Base-by-base conservation (phyloP, 64 coral and sea anemone genomes). In the Pocillopora verrucosa region DNA sequence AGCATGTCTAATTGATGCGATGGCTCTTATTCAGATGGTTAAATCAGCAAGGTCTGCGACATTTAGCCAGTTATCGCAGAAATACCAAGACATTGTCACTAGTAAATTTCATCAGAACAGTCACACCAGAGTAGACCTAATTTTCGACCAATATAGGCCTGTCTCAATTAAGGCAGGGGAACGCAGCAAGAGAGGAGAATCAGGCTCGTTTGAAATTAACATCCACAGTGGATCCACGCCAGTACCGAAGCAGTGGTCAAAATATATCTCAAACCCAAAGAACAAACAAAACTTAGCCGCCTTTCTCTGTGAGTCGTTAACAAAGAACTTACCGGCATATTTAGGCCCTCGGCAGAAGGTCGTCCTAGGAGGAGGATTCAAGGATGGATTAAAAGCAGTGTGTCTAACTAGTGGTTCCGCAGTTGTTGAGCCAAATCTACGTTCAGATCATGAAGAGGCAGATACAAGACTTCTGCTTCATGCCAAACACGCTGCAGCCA, bases 21-120 rank as follows among this genome's bases (percentile, higher is more conserved):
- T 96, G 90, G 94, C 94, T 13, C n/a, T 92, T 17, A 65, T 96
- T 35, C 87, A 96, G 65, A 90, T 87, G 86, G 51, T 86, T 16
- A 92, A 95, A 73, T 89, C 80, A 45, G 79, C 65, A 75, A 88
- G 93, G 22, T 25, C 83, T 34, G 72, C 58, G 72, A 92, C 87
- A 65, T 96, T 96, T 92, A 90, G 90, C n/a, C 80, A 92, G 72
- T 69, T 92, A 87, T 41, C 87, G 9, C 4, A 26, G 51, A 92
- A 89, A 86, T 96, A 96, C 80, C 22, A 70, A 35, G 62, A 51
- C 16, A 80, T 92, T 64, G 77, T 96, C 56, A 80, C 62, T 12
- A 35, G n/a, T 17, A 22, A 63, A 36, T 69, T 92, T 19, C 34
- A 45, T 11, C 36, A 37, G 5, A 56, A 67, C 38, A 26, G 68